Conservation (phyloP, 2,797 vertebrate genomes). For the Podarcis lilfordi region DNA sequence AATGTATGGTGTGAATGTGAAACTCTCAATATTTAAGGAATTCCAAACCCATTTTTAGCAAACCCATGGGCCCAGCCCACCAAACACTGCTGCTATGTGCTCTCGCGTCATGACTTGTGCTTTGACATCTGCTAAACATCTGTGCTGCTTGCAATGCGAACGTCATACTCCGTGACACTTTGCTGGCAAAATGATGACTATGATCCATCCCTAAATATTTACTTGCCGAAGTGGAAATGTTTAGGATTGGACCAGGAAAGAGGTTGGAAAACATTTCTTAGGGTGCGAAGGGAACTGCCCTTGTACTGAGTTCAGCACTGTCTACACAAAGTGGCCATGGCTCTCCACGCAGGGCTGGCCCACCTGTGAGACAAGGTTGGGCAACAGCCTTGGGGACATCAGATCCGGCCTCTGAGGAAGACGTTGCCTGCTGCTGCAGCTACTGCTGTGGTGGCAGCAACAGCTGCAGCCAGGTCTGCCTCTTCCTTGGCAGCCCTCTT, state of each 20-base stretch:
- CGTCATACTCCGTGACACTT: background rate
- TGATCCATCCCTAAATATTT: background rate
- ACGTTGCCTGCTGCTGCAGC: too few species aligned
- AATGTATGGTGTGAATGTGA: too few species aligned
- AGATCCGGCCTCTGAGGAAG: too few species aligned
- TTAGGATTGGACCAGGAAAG: background rate
- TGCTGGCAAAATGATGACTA: background rate
- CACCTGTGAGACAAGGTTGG: too few species aligned
- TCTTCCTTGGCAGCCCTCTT: too few species aligned
- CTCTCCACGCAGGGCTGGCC: too few species aligned
- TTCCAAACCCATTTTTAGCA: too few species aligned
- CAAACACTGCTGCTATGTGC: background rate
- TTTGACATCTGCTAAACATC: slow-evolving; percentile 16
- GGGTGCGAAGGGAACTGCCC: background rate
- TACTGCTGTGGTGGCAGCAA: too few species aligned
- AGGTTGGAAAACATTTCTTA: background rate
- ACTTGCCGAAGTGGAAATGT: background rate
- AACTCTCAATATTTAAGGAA: background rate
- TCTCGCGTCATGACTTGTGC: background rate
- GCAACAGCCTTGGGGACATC: too few species aligned
- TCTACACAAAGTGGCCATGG: too few species aligned
- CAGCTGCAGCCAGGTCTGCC: too few species aligned
- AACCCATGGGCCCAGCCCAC: background rate
- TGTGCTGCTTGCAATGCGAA: background rate
- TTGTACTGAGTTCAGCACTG: background rate